Percentiles rank a stretch among this genome's conserved stretches.
Conservation (phyloP, 30 jellyfish, hydroid and myxozoan genomes). For the Clytia hemisphaerica region DNA sequence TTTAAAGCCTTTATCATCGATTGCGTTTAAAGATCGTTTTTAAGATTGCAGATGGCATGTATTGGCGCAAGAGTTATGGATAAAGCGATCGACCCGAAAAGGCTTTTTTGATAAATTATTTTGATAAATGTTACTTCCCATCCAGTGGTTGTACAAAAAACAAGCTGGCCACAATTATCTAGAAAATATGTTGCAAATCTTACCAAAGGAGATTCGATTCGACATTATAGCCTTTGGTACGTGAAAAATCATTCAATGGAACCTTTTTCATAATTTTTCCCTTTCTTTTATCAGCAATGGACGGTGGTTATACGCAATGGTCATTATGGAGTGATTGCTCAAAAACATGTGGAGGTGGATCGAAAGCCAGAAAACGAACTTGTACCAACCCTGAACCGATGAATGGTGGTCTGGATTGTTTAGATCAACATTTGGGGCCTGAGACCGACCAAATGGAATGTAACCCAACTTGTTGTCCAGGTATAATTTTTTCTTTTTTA, state of each 20-base stretch:
- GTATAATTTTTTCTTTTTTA: no score
- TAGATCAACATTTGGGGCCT: constrained; percentile 48
- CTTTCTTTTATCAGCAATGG: constrained; percentile 46
- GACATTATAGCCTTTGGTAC: no score
- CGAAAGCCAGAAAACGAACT: constrained; percentile 44
- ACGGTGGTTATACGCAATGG: constrained; percentile 87
- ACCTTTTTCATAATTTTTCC: neutral
- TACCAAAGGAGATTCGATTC: no score
- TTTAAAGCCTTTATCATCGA: no score
- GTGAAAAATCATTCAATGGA: neutral
- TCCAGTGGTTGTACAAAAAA: no score
- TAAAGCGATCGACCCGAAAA: no score
- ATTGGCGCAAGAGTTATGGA: no score
- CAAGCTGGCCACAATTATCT: neutral
- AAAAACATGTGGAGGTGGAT: constrained; percentile 96
- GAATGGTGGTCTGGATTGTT: constrained; percentile 77
- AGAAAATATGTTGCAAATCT: no score
- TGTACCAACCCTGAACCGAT: constrained; percentile 94
- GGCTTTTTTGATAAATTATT: no score
- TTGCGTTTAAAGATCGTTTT: no score
- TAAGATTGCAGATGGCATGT: no score
- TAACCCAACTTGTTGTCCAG: constrained; percentile 74
- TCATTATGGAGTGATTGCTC: constrained; percentile 75
- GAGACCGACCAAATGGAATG: constrained; percentile 55
- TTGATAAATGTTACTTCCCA: no score